Evolutionary conservation across 2,888 invertebrate species (phyloP).

Genomic region (Schizaphis graminum): DNA sequence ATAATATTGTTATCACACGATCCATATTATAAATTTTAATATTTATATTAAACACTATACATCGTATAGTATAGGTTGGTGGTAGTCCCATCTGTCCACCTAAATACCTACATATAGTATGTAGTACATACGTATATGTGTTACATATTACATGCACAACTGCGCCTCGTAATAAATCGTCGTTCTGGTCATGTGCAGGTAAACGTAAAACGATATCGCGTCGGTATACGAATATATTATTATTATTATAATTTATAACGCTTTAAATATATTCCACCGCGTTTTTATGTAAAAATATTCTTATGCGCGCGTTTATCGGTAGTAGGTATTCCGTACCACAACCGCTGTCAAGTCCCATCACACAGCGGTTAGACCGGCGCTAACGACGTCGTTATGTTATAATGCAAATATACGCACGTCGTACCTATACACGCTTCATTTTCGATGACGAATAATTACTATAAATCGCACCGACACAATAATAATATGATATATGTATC

Average conservation of each 20-base stretch:
- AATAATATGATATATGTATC: not conserved
- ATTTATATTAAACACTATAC: not conserved
- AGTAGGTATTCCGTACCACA: not conserved
- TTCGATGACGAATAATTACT: not conserved
- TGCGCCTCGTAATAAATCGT: not conserved
- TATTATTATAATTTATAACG: not conserved
- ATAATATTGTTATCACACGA: not conserved
- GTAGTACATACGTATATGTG: not conserved
- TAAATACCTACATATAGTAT: not conserved
- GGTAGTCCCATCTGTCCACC: not conserved
- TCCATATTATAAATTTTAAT: not conserved
- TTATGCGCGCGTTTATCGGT: not conserved
- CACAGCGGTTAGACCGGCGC: not conserved
- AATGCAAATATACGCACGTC: not conserved
- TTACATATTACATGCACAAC: not conserved
- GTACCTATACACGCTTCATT: not conserved
- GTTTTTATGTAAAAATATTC: conserved; percentile 5
- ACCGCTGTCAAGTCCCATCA: not conserved
- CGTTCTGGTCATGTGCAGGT: not conserved
- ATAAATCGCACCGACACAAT: not conserved
- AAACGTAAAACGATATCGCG: not conserved
- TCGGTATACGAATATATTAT: conserved; percentile 5
- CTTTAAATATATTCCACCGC: not conserved
- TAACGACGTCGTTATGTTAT: not conserved
- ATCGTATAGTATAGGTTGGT: not conserved